A percentile compares a stretch with the other conserved stretches of the same genome.
Evolutionary conservation across 2,888 invertebrate genomes (phyloP).

Genomic region (Galeruca laticollis): DNA sequence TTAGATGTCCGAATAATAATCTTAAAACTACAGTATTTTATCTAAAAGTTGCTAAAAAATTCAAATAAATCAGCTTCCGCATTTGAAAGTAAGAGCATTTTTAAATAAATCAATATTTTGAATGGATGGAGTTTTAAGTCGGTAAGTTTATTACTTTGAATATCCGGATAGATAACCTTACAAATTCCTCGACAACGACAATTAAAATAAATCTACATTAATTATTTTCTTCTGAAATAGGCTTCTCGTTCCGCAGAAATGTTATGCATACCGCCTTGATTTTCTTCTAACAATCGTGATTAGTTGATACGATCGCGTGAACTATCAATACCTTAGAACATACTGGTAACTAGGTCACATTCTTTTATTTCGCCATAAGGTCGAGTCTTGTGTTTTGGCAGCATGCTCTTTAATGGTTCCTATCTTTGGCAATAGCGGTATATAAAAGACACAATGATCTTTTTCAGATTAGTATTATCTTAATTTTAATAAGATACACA

Average conservation of each 20-base stretch:
- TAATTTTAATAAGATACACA: slow-evolving; percentile 25
- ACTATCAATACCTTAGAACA: slow-evolving; percentile 17
- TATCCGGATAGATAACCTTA: not conserved
- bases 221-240: slow-evolving; percentile 1
- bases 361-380: slow-evolving; percentile 46
- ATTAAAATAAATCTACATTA: not conserved
- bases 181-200: not conserved
- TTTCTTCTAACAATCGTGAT: slow-evolving; percentile 21
- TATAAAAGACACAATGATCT: slow-evolving; percentile 39
- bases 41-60: too few relatives aligned
- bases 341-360: slow-evolving; percentile 42
- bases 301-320: slow-evolving; percentile 11
- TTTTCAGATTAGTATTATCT: slow-evolving; percentile 25
- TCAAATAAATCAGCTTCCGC: too few relatives aligned
- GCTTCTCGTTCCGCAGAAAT: slow-evolving; percentile 9
- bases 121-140: too few relatives aligned
- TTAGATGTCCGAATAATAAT: too few relatives aligned
- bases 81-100: too few relatives aligned
- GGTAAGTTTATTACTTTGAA: too few relatives aligned
- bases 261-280: slow-evolving; percentile 16
- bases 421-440: slow-evolving; percentile 38
- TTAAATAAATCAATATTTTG: too few relatives aligned
- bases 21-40: too few relatives aligned
- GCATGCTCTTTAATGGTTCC: slow-evolving; percentile 24
- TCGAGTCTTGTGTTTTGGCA: slow-evolving; percentile 36